These are phyloP conservation scores for Philonicus albiceps DNA, from an alignment of 2,888 invertebrate species.

Conservation along the genomic window DNA sequence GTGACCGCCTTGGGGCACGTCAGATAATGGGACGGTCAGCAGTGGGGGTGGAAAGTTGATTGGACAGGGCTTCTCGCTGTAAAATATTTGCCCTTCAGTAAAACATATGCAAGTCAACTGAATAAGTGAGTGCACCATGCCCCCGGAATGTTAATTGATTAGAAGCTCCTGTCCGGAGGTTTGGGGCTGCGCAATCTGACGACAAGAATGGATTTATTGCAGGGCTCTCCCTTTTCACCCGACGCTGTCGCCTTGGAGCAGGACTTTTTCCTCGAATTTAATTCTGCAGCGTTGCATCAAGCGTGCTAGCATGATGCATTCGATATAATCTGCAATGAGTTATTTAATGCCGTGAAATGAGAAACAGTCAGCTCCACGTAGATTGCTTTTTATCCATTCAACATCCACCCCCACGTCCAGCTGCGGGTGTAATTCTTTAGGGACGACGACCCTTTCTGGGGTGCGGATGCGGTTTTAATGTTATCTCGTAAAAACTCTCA, in stretches of 20 bases:
- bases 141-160: conserved; percentile 46
- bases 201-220: conserved; percentile 31
- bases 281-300: background rate
- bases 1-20: conserved; percentile 47
- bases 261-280: background rate
- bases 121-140: conserved; percentile 44
- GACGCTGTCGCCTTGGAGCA: background rate
- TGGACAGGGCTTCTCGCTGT: conserved; percentile 30
- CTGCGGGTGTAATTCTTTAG: conserved; percentile 28
- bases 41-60: conserved; percentile 13
- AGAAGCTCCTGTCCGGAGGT: conserved; percentile 19
- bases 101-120: conserved; percentile 44
- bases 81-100: conserved; percentile 46
- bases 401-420: background rate
- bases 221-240: background rate
- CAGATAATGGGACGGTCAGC: conserved; percentile 43
- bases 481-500: conserved; percentile 40
- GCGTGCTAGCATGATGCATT: background rate
- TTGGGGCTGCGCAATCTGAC: conserved; percentile 8
- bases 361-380: background rate
- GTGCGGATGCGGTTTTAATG: conserved; percentile 38
- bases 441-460: conserved; percentile 5
- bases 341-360: conserved; percentile 1
- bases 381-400: conserved; percentile 21
- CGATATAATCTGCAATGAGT: background rate